These are phyloP conservation scores for Philopotamus ludificatus DNA, from an alignment of 1,140 invertebrate genomes.

Conservation along the genomic window DNA sequence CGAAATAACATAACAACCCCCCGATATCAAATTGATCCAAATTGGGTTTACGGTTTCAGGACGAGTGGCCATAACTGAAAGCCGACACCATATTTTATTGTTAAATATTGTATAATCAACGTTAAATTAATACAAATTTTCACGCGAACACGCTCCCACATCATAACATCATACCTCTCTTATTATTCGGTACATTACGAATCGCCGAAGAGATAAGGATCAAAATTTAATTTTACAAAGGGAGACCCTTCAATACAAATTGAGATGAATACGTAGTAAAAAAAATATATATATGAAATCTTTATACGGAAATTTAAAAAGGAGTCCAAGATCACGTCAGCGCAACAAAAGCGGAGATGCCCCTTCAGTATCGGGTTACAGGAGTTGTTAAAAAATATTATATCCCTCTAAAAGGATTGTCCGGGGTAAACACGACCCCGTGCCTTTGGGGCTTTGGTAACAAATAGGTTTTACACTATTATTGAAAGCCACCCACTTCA, in stretches of 20 bases:
- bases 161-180: too few relatives aligned
- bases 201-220: constrained; percentile 4
- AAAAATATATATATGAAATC: constrained; percentile 28
- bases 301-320: constrained; percentile 7
- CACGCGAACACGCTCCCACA: too few relatives aligned
- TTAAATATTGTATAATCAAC: too few relatives aligned
- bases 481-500: too few relatives aligned
- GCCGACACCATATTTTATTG: too few relatives aligned
- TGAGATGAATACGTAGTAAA: constrained; percentile 27
- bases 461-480: not conserved
- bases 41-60: too few relatives aligned
- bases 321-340: constrained; percentile 30
- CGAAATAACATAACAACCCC: too few relatives aligned
- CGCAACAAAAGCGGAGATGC: constrained; percentile 31
- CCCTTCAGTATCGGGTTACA: constrained; percentile 31
- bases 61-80: too few relatives aligned
- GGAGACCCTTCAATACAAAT: constrained; percentile 25
- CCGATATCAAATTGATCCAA: too few relatives aligned
- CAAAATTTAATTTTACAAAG: constrained; percentile 33
- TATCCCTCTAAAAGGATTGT: constrained; percentile 20
- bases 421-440: constrained; percentile 11
- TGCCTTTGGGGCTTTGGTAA: not conserved
- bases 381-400: constrained; percentile 35
- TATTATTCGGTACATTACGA: not conserved
- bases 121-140: too few relatives aligned